Percentiles rank a stretch among this genome's conserved stretches.
These are phyloP conservation scores for Tigriopus californicus DNA, from an alignment of 2,888 invertebrate genomes.

Conservation along the genomic window DNA sequence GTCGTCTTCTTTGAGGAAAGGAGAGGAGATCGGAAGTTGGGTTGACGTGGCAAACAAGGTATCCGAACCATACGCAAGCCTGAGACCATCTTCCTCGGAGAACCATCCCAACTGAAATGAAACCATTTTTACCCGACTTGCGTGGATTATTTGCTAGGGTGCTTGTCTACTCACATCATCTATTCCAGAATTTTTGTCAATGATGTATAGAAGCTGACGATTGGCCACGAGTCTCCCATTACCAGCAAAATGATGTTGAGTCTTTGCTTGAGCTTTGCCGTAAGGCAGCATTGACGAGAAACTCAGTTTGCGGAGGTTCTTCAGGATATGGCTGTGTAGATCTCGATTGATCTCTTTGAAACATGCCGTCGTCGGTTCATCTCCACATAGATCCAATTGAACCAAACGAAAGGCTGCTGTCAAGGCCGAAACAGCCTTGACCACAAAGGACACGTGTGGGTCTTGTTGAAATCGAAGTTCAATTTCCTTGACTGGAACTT, in stretches of 20 bases:
- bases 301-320: conserved; percentile 20
- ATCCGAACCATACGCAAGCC: conserved; percentile 20
- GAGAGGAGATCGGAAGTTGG: background rate
- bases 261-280: conserved; percentile 20
- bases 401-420: conserved; percentile 25
- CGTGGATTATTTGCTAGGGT: background rate
- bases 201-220: conserved; percentile 20
- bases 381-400: conserved; percentile 22
- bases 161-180: conserved; percentile 16
- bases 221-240: conserved; percentile 22
- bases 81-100: conserved; percentile 24
- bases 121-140: background rate
- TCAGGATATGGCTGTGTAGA: conserved; percentile 18
- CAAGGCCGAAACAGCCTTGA: conserved; percentile 26
- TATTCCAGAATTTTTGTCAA: conserved; percentile 18
- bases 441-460: conserved; percentile 19
- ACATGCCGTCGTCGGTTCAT: background rate
- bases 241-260: conserved; percentile 21
- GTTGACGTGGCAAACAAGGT: no score
- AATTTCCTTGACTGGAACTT: background rate
- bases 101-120: conserved; percentile 24
- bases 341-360: background rate
- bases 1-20: background rate
- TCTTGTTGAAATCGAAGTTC: conserved; percentile 13
- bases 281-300: conserved; percentile 19